A percentile compares a stretch with the other conserved stretches of the same genome.
phyloP scores from a whole-genome alignment of 2,113 vertebrate species.

The Gavia stellata region DNA sequence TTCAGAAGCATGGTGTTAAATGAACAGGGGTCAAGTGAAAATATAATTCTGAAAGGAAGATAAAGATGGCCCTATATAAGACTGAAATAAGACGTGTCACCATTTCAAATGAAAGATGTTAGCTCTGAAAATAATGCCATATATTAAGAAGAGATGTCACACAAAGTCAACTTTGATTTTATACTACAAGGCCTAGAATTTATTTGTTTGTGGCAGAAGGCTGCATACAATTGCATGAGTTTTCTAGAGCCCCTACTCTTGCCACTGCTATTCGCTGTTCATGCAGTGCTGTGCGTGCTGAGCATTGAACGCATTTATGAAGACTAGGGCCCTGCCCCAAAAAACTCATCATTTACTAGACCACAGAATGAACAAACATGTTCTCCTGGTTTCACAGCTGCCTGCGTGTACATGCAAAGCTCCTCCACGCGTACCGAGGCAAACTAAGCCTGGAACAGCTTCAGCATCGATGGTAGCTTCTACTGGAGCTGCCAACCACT shows the following conservation, averaged over 20 bases:
- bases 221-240: accelerated
- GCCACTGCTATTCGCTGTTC: neutral
- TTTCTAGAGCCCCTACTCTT: neutral
- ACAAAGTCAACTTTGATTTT: neutral
- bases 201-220: neutral
- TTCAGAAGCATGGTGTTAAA: neutral
- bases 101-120: neutral
- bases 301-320: accelerated
- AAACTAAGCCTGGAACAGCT: neutral
- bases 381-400: neutral
- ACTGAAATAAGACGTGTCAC: neutral
- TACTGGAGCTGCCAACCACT: neutral
- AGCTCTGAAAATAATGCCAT: neutral
- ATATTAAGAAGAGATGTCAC: neutral
- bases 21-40: neutral
- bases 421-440: accelerated
- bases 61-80: neutral
- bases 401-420: neutral
- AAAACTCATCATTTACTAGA: neutral
- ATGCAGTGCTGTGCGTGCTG: neutral
- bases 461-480: neutral
- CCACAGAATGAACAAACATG: neutral
- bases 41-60: conserved; percentile 2
- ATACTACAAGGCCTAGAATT: neutral
- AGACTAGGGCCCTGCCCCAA: neutral